Conservation (phyloP, 2,888 invertebrate genomes). For the Netelia melanura region DNA sequence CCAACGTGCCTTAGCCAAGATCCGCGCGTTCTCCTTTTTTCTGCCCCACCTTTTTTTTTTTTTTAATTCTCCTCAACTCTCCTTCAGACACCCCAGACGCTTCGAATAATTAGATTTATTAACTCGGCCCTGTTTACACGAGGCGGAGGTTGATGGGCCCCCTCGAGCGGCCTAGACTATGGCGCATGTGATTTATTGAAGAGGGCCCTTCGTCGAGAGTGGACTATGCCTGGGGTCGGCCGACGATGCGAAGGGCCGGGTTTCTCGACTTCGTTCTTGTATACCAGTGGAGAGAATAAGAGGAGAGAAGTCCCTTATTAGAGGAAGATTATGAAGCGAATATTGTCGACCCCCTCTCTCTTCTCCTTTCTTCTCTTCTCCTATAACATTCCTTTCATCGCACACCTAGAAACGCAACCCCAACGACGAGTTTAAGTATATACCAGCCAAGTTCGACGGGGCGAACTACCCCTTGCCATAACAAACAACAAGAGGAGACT, state of each 20-base stretch:
- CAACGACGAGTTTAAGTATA: neutral
- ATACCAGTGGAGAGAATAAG: conserved; percentile 28
- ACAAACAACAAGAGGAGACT: conserved; percentile 32
- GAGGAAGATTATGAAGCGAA: conserved; percentile 77
- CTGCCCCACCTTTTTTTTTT: conserved; percentile 33
- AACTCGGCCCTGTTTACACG: conserved; percentile 79
- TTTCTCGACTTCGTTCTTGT: neutral
- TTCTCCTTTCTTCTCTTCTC: conserved; percentile 34
- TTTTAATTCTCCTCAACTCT: conserved; percentile 34
- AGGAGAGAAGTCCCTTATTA: conserved; percentile 74
- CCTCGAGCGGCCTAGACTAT: neutral
- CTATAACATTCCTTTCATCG: conserved; percentile 13
- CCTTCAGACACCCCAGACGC: conserved; percentile 55
- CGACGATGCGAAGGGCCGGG: too few relatives aligned
- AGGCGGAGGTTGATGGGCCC: conserved; percentile 62
- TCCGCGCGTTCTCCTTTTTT: conserved; percentile 42
- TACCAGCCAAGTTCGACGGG: neutral
- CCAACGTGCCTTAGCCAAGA: conserved; percentile 6
- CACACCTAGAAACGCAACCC: neutral
- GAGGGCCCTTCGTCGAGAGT: conserved; percentile 71
- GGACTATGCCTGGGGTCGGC: neutral
- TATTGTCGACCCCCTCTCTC: conserved; percentile 55
- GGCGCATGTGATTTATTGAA: conserved; percentile 78
- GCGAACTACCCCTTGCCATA: neutral
- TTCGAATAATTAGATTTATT: conserved; percentile 80